Evolutionary conservation across 1,140 invertebrate species (phyloP), one percentile per base, ranked within the genome.

Genomic region (Acarapis woodi): DNA sequence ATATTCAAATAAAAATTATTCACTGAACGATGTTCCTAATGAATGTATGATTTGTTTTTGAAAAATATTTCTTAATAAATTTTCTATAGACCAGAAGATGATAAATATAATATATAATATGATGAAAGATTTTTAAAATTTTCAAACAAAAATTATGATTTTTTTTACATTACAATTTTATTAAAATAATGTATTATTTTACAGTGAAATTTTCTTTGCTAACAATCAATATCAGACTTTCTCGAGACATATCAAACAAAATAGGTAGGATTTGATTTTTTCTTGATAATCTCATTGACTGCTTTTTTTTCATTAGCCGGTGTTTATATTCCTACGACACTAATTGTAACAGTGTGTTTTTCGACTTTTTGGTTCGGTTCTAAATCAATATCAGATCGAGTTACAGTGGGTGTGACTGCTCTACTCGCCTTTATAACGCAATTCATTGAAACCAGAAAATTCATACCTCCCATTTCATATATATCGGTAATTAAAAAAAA

Each of bases 301-400:
- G n/a, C n/a, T n/a, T n/a, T n/a, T n/a, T n/a, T n/a, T n/a, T 14
- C 12, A n/a, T 12, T 37, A 6, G 21, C 23, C 8, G 35, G 35
- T n/a, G 16, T 37, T 6, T 37, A 37, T 16, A 24, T 23, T 37
- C 35, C 35, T 14, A 29, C 19, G 19, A 4, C 26, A 12, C n/a
- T 37, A 3, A 37, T 28, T 15, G 35, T 37, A 12, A 12, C 26
- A n/a, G 26, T 28, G 4, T 31, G 21, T 14, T 37, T 37, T 15
- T 15, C 12, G 8, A 31, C 35, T 22, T 37, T 37, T 29, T 37
- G 35, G 35, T 29, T 37, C 12, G 35, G 35, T 10, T n/a, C 23
- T 19, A 16, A 10, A 31, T 26, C 35, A 10, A 6, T 16, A 29
- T 18, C 35, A 10, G 35, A 37, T n/a, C 30, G 35, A 37, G 35